A percentile compares a stretch with the other conserved stretches of the same genome.
phyloP scores from a whole-genome alignment of 2,113 vertebrate species.

The Ictalurus punctatus region DNA sequence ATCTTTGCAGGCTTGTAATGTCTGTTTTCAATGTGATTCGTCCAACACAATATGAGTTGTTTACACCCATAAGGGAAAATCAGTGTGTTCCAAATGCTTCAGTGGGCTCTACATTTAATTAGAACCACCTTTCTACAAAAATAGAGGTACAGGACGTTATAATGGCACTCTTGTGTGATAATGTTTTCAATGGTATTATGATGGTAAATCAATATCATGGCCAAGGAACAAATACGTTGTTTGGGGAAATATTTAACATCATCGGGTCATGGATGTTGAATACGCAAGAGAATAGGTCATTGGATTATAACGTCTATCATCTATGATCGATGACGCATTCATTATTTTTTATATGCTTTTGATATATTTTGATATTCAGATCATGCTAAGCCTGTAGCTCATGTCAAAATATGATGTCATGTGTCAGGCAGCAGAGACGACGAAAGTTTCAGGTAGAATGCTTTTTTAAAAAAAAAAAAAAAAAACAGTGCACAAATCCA shows the following conservation, averaged over 20 bases:
- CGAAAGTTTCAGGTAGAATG: neutral
- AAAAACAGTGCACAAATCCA: neutral
- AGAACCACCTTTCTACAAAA: slow-evolving; percentile 39
- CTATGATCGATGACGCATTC: slow-evolving; percentile 47
- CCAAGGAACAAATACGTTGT: slow-evolving; percentile 25
- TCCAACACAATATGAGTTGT: slow-evolving; percentile 17
- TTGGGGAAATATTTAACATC: slow-evolving; percentile 35
- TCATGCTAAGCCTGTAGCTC: neutral
- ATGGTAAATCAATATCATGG: slow-evolving; percentile 42
- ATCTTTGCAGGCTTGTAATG: slow-evolving; percentile 12
- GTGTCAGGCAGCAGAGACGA: neutral
- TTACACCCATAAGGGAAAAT: slow-evolving; percentile 24
- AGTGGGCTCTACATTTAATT: slow-evolving; percentile 30
- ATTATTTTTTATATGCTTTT: slow-evolving; percentile 21
- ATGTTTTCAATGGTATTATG: slow-evolving; percentile 30
- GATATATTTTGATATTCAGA: neutral
- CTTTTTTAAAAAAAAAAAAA: neutral
- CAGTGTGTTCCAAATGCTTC: slow-evolving; percentile 47
- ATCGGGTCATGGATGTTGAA: slow-evolving; percentile 36
- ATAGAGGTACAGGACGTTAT: slow-evolving; percentile 20
- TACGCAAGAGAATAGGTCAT: slow-evolving; percentile 30
- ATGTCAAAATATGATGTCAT: neutral
- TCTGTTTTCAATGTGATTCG: slow-evolving; percentile 43
- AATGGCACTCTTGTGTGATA: slow-evolving; percentile 20
- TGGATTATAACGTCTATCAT: slow-evolving; percentile 44